Evolutionary conservation across 2,888 invertebrate species (phyloP), one percentile per base, ranked within the genome.

Genomic region (Alloscopus bannaensis): DNA sequence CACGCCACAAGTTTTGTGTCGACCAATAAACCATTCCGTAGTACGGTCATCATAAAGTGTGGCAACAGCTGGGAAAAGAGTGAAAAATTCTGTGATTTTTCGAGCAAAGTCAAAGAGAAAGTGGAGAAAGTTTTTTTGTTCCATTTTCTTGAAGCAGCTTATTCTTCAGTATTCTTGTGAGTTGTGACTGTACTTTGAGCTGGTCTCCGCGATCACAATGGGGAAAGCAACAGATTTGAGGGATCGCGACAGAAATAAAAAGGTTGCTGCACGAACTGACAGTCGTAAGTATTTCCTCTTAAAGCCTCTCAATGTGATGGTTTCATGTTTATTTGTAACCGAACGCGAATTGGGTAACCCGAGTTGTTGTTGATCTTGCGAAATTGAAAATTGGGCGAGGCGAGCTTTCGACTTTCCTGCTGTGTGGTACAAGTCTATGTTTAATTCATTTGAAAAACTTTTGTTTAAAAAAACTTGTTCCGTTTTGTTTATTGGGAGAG

Each of bases 201-300:
- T 36, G 6, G 4, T 59, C 22, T 62, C 22, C 28, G 13, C 6
- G 8, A 50, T 13, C 69, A 81, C 29, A 47, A 84, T 83, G 84
- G 83, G 84, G 47, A 81, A 80, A 78, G 83, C 77, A 55, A 70
- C 77, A 45, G 77, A 77, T 52, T 22, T 64, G 47, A 40, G 77
- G 70, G 62, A 81, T 68, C 70, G 84, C 72, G 75, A 84, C 72
- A 83, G 81, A 80, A 82, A 82, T 76, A 85, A 85, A 55, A 83
- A 82, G 47, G 77, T 75, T 20, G 69, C 84, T 8, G 73, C 83
- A 20, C 52, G 85, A 18, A 82, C 80, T 55, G 85, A 85, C 59
- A 83, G 83, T 50, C 80, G 84, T 85, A 83, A 84, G 84, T 81
- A 3, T 47, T 13, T 47, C 11, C 47, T n/a, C n/a, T n/a, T n/a